Conservation (phyloP, 2,797 vertebrate species). For the Hybognathus amarus region DNA sequence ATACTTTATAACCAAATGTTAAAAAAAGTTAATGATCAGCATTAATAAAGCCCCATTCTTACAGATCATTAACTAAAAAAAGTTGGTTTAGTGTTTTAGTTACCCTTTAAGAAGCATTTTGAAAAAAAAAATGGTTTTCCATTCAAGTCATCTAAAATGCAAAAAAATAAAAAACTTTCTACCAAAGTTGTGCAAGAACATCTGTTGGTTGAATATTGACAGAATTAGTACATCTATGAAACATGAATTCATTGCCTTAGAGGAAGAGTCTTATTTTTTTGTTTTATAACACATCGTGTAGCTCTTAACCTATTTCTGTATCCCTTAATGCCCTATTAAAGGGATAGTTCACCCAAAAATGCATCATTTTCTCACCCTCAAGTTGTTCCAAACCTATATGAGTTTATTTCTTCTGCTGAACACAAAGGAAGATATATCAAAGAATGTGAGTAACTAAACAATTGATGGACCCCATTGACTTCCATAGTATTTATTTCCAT, state of each 20-base stretch:
- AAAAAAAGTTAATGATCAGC: too few species aligned
- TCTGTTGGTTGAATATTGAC: neutral
- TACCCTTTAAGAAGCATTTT: neutral
- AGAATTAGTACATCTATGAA: conserved; percentile 7
- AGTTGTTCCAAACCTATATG: neutral
- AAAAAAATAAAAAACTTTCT: neutral
- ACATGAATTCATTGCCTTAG: neutral
- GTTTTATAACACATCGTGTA: neutral
- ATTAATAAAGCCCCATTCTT: too few species aligned
- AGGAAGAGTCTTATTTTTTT: neutral
- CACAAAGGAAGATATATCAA: too few species aligned
- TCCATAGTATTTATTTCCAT: too few species aligned
- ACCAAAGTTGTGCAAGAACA: neutral
- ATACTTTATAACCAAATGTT: too few species aligned
- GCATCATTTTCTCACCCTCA: neutral
- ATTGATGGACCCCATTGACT: too few species aligned
- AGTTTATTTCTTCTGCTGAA: too few species aligned
- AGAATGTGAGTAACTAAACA: too few species aligned
- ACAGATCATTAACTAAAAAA: too few species aligned
- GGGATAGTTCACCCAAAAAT: neutral
- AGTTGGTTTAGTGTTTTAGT: too few species aligned
- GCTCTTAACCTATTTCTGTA: neutral
- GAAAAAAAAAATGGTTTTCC: neutral
- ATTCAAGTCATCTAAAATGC: too few species aligned
- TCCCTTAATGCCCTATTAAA: neutral